Base-by-base conservation (phyloP, 2,888 invertebrate species). In the Polia nebulosa region DNA sequence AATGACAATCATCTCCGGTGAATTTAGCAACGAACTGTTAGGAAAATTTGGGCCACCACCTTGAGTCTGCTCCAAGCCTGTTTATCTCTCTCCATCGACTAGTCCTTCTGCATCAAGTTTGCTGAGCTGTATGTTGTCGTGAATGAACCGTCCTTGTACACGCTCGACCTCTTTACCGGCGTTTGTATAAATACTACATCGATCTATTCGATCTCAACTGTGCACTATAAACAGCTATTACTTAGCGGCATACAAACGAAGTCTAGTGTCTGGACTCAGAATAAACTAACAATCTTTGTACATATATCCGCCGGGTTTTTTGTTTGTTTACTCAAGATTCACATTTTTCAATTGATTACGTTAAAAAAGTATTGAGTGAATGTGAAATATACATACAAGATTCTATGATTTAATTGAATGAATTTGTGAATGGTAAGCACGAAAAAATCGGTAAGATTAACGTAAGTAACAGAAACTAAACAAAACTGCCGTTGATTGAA, bases 131-230 rank as follows among this genome's bases (percentile, higher is more conserved):
- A 39, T 39, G 39, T 29, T 51, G 58, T 68, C 32, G 53, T 51
- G 59, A 67, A 67, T 67, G 47, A 57, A 27, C 29, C 59, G 69
- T 58, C 69, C 69, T 65, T 65, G 64, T 45, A 7, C 51, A 45
- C 36, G n/a, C 47, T 29, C 25, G 55, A 29, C 49, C 47, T 61
- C 52, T 53, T 51, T n/a, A 53, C 53, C 20, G 36, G 47, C 17
- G 52, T 41, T 59, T 53, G 34, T 55, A 36, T 41, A 27, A 52
- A 58, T 57, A 76, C 3, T 55, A 20, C 9, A 44, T 49, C 32
- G 52, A 39, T 41, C 44, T 59, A n/a, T 32, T 34, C 41, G 2
- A 22, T n/a, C n/a, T n/a, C n/a, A n/a, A n/a, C n/a, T n/a, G n/a
- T 36, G 36, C 51, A 27, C 41, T 22, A 52, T 36, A 47, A 44